Conservation (phyloP, 2,797 vertebrate species). For the Myripristis jacobus region DNA sequence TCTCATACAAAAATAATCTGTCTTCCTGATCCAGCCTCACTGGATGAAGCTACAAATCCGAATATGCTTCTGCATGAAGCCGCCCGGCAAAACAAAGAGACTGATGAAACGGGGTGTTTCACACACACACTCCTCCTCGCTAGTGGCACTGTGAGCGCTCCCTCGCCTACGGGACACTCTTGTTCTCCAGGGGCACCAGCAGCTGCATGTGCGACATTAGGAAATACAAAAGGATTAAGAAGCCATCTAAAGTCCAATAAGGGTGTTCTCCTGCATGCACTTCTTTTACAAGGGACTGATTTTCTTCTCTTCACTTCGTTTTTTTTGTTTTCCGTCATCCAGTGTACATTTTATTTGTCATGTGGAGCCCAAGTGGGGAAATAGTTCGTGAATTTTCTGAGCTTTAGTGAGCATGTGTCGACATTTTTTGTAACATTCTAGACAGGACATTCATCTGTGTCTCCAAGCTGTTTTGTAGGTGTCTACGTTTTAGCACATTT, state of each 20-base stretch:
- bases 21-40: conserved; percentile 52
- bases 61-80: conserved; percentile 40
- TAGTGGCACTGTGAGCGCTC: conserved; percentile 63
- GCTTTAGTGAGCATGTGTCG: conserved; percentile 38
- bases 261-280: conserved; percentile 61
- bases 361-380: conserved; percentile 12
- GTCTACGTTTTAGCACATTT: conserved; percentile 19
- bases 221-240: conserved; percentile 54
- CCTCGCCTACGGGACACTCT: conserved; percentile 41
- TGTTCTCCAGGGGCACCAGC: conserved; percentile 18
- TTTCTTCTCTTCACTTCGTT: conserved; percentile 22
- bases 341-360: conserved; percentile 43
- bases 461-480: conserved; percentile 40
- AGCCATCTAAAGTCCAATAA: conserved; percentile 58
- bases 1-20: conserved; percentile 24
- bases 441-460: conserved; percentile 49
- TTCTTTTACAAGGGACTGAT: conserved; percentile 44
- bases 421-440: conserved; percentile 48
- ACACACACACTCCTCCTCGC: conserved; percentile 30
- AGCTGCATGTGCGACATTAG: conserved; percentile 35
- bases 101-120: conserved; percentile 38
- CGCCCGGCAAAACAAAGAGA: conserved; percentile 39
- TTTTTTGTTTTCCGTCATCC: conserved; percentile 16
- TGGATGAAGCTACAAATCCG: conserved; percentile 20
- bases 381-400: not conserved